A percentile compares a stretch with the other conserved stretches of the same genome.
Conservation (phyloP, 2,113 vertebrate species). For the Engraulis encrasicolus region DNA sequence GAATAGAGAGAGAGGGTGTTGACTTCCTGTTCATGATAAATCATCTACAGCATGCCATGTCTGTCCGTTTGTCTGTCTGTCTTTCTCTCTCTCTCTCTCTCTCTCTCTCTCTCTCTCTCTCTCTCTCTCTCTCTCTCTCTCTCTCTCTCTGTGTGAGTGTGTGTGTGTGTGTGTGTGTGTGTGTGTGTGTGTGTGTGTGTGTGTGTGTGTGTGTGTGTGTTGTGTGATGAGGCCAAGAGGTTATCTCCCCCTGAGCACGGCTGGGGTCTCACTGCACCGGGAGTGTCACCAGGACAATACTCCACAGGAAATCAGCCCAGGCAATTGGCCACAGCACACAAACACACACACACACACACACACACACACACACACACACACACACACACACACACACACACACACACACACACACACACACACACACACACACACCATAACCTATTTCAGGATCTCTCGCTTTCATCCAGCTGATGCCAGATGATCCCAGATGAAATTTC, state of each 20-base stretch:
- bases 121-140: no score
- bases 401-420: background rate
- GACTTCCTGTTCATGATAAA: constrained; percentile 49
- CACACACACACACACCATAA: constrained; percentile 47
- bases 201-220: no score
- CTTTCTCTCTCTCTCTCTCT: no score
- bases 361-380: background rate
- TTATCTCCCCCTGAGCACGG: constrained; percentile 51
- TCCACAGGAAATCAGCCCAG: constrained; percentile 47
- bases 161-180: no score
- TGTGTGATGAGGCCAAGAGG: constrained; percentile 41
- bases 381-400: background rate
- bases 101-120: no score
- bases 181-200: no score
- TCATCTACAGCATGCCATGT: constrained; percentile 38
- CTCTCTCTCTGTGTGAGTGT: no score
- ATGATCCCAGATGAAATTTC: constrained; percentile 56
- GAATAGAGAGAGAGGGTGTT: background rate
- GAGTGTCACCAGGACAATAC: constrained; percentile 28
- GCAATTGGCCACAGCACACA: constrained; percentile 44
- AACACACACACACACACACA: no score
- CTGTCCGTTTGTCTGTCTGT: no score
- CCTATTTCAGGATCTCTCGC: constrained; percentile 58
- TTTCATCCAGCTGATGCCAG: constrained; percentile 54
- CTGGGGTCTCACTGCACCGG: background rate